A percentile compares a stretch with the other conserved stretches of the same genome.
Conservation (phyloP, 53 echinoderm and acorn worm genomes). For the Glandiceps talaboti region DNA sequence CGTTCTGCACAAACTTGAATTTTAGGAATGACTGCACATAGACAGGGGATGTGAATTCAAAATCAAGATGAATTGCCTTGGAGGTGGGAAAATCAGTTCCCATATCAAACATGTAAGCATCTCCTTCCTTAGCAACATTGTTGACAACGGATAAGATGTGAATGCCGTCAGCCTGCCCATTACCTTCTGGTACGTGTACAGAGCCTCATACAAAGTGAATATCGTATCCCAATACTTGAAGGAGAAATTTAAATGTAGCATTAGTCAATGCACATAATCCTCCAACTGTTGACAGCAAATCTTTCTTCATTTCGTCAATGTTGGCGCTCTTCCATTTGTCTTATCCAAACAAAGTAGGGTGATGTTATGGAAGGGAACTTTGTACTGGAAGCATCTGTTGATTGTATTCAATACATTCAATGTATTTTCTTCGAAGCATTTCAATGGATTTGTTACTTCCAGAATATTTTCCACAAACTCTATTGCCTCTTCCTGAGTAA, state of each 20-base stretch:
- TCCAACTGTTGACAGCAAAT: not conserved
- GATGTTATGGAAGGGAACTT: constrained; percentile 18
- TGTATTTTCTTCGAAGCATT: too few relatives aligned
- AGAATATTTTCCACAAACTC: too few relatives aligned
- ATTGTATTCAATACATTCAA: too few relatives aligned
- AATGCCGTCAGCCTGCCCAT: too few relatives aligned
- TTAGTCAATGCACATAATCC: constrained; percentile 9
- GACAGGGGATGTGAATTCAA: constrained; percentile 15
- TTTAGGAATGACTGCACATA: constrained; percentile 25
- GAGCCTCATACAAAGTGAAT: constrained; percentile 1
- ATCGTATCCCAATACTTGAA: constrained; percentile 10
- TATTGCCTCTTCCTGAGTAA: too few relatives aligned
- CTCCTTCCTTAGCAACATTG: constrained; percentile 12
- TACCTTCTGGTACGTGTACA: not conserved
- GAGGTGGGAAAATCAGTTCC: constrained; percentile 15
- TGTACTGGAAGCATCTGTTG: constrained; percentile 12
- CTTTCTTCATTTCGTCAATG: constrained; percentile 3
- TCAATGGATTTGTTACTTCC: too few relatives aligned
- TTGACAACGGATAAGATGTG: constrained; percentile 17
- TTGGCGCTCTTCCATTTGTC: constrained; percentile 2
- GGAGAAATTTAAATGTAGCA: constrained; percentile 8
- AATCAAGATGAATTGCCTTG: constrained; percentile 19
- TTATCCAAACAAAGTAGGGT: not conserved
- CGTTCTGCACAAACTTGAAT: constrained; percentile 12
- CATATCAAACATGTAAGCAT: constrained; percentile 15